Conservation (phyloP, 1,140 invertebrate species). For the Nasonia longicornis region DNA sequence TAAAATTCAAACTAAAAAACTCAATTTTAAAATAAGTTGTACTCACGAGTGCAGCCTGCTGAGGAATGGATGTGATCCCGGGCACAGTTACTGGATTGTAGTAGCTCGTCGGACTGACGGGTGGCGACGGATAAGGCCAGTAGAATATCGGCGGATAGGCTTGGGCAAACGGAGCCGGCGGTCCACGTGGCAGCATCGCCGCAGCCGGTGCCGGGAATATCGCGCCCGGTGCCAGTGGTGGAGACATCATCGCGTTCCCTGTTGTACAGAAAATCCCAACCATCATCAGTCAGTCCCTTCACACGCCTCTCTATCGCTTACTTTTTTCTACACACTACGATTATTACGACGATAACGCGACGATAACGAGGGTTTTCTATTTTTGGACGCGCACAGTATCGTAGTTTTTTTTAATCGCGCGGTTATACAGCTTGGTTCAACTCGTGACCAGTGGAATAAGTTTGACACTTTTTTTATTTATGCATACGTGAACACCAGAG, state of each 20-base stretch:
- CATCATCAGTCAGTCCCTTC: not conserved
- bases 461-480: constrained; percentile 47
- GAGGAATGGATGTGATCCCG: constrained; percentile 62
- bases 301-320: not conserved
- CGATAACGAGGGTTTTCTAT: not conserved
- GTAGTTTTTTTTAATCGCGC: constrained; percentile 3
- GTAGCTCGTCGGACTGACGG: constrained; percentile 89
- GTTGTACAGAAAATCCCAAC: constrained; percentile 21
- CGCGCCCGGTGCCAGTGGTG: constrained; percentile 64
- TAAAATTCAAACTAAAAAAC: not conserved
- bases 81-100: constrained; percentile 71
- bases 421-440: constrained; percentile 32
- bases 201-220: constrained; percentile 65
- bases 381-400: not conserved
- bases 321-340: not conserved
- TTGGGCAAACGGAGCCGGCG: constrained; percentile 70
- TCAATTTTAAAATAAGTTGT: constrained; percentile 11
- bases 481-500: constrained; percentile 56
- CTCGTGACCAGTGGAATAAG: constrained; percentile 54
- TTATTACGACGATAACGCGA: not conserved
- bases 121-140: constrained; percentile 93
- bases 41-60: constrained; percentile 62
- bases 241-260: constrained; percentile 74
- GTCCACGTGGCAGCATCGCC: constrained; percentile 63
- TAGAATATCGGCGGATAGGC: constrained; percentile 77